phyloP scores from a whole-genome alignment of 2,888 invertebrate species.

The Griposia aprilina region DNA sequence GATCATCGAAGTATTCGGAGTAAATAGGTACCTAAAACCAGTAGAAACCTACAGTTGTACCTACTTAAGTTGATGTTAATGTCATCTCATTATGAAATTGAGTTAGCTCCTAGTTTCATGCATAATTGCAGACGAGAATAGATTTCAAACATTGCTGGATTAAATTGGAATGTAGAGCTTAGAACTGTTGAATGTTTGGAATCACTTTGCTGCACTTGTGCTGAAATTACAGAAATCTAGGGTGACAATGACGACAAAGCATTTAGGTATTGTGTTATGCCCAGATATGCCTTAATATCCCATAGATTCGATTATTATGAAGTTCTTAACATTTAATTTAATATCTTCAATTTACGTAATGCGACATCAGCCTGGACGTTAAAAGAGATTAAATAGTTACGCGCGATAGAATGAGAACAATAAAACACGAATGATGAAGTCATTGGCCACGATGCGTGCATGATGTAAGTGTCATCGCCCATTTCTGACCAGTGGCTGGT shows the following conservation, averaged over 20 bases:
- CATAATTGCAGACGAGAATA: conserved; percentile 26
- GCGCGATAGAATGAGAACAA: conserved; percentile 62
- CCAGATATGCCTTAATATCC: neutral
- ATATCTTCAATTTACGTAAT: conserved; percentile 41
- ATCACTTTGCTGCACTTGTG: neutral
- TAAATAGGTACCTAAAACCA: neutral
- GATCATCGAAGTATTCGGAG: neutral
- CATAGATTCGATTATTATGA: neutral
- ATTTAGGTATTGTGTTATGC: neutral
- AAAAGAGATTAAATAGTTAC: conserved; percentile 46
- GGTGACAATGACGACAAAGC: neutral
- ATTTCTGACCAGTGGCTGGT: conserved; percentile 52
- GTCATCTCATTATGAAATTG: conserved; percentile 15
- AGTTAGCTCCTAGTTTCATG: conserved; percentile 21
- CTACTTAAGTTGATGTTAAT: conserved; percentile 11
- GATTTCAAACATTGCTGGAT: conserved; percentile 22
- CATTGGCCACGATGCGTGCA: conserved; percentile 68
- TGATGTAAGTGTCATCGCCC: conserved; percentile 65
- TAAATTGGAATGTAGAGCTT: conserved; percentile 14
- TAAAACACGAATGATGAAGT: conserved; percentile 71
- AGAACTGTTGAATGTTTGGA: conserved; percentile 31
- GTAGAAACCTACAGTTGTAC: neutral
- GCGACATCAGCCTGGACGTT: conserved; percentile 24
- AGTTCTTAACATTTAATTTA: conserved; percentile 14
- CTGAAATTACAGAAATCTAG: neutral